Percentiles rank a stretch among this genome's conserved stretches.
phyloP scores from a whole-genome alignment of 2,888 invertebrate genomes.

The Dendrolimus houi region DNA sequence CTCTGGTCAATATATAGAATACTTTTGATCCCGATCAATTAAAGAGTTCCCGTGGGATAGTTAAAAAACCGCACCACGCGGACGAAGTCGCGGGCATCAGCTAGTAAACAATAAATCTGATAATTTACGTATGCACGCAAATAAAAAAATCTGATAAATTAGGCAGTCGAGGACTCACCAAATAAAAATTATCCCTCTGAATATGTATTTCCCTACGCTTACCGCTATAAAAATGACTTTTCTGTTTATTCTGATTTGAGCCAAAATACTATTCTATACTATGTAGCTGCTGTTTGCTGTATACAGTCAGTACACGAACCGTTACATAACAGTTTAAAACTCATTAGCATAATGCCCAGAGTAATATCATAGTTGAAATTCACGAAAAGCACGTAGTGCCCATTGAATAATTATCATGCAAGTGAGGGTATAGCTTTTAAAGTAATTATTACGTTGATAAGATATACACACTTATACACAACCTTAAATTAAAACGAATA shows the following conservation, averaged over 20 bases:
- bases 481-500: background rate
- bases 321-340: background rate
- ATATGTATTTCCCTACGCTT: too few species aligned
- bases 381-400: background rate
- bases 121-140: too few species aligned
- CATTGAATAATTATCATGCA: background rate
- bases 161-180: too few species aligned
- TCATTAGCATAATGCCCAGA: background rate
- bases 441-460: background rate
- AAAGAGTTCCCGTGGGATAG: too few species aligned
- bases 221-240: too few species aligned
- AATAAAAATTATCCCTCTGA: too few species aligned
- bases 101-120: too few species aligned
- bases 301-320: background rate
- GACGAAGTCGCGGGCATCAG: too few species aligned
- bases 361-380: background rate
- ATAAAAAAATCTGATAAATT: too few species aligned
- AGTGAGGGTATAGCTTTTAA: background rate
- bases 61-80: too few species aligned
- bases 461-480: background rate
- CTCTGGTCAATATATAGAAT: too few species aligned
- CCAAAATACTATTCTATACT: conserved; percentile 7
- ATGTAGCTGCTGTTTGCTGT: background rate
- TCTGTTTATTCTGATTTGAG: conserved; percentile 7
- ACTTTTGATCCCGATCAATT: too few species aligned